These are phyloP conservation scores for Apotomis turbidana DNA, from an alignment of 2,888 invertebrate species.

Conservation along the genomic window DNA sequence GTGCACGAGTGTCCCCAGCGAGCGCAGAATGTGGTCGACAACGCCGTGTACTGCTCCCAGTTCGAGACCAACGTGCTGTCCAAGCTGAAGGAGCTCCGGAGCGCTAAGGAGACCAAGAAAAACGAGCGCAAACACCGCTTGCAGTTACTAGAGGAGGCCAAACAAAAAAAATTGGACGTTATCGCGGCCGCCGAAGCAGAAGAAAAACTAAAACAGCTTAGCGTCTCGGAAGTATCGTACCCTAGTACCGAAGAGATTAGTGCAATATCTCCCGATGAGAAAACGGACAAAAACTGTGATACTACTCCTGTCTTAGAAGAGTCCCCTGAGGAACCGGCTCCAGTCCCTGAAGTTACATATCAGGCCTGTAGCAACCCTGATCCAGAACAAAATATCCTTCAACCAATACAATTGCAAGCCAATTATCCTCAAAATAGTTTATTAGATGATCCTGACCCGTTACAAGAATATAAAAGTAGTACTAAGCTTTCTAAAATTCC, in stretches of 20 bases:
- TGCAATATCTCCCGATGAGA: constrained; percentile 80
- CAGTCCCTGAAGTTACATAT: constrained; percentile 52
- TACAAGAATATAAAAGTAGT: constrained; percentile 68
- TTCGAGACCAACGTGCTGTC: constrained; percentile 89
- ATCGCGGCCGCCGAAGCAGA: constrained; percentile 77
- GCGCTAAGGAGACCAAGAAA: constrained; percentile 85
- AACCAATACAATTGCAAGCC: constrained; percentile 74
- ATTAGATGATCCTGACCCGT: constrained; percentile 77
- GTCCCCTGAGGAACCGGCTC: constrained; percentile 52
- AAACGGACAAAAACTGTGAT: constrained; percentile 70
- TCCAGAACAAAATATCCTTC: constrained; percentile 69
- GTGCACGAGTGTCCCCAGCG: constrained; percentile 66
- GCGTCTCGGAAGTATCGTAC: constrained; percentile 84
- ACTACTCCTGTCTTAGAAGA: constrained; percentile 58
- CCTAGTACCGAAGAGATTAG: constrained; percentile 85
- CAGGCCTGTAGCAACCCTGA: constrained; percentile 58
- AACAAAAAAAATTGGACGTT: constrained; percentile 80
- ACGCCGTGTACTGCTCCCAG: constrained; percentile 85
- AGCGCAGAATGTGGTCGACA: constrained; percentile 70
- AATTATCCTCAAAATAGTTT: constrained; percentile 67
- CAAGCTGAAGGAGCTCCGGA: constrained; percentile 88
- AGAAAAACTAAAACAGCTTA: constrained; percentile 82
- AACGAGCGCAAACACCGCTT: constrained; percentile 85
- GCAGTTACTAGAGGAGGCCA: constrained; percentile 83
- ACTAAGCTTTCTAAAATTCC: constrained; percentile 64